Percentiles rank a stretch among this genome's conserved stretches.
Evolutionary conservation across 2,888 invertebrate genomes (phyloP).

Genomic region (Lithodes maja): DNA sequence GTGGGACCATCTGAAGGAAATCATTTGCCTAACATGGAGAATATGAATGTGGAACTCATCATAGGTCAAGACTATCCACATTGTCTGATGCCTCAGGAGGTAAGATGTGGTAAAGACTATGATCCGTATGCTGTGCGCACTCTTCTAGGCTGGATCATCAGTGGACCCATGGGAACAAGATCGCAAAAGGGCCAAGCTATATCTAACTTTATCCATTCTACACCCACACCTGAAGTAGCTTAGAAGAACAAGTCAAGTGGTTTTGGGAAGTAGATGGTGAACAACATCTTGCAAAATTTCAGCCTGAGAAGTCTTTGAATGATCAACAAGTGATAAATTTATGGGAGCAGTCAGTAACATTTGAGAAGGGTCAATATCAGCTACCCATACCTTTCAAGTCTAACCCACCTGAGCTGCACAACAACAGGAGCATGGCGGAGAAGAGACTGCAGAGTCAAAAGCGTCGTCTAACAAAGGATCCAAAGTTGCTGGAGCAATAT

Average conservation of each 20-base stretch:
- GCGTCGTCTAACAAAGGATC: constrained; percentile 9
- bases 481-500: neutral
- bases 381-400: constrained; percentile 10
- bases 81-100: neutral
- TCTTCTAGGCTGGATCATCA: neutral
- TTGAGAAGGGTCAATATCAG: neutral
- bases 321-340: neutral
- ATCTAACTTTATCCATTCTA: neutral
- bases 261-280: neutral
- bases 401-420: neutral
- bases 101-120: neutral
- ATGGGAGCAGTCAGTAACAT: neutral
- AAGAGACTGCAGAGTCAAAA: neutral
- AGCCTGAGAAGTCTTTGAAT: neutral
- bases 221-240: neutral
- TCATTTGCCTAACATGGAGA: neutral
- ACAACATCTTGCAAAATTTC: neutral
- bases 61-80: neutral
- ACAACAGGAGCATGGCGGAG: neutral
- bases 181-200: neutral
- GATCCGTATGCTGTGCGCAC: neutral
- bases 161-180: neutral
- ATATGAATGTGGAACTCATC: neutral
- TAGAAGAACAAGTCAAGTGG: neutral
- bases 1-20: neutral